Conservation (phyloP, 2,888 invertebrate genomes). For the Ormyrus labotus region DNA sequence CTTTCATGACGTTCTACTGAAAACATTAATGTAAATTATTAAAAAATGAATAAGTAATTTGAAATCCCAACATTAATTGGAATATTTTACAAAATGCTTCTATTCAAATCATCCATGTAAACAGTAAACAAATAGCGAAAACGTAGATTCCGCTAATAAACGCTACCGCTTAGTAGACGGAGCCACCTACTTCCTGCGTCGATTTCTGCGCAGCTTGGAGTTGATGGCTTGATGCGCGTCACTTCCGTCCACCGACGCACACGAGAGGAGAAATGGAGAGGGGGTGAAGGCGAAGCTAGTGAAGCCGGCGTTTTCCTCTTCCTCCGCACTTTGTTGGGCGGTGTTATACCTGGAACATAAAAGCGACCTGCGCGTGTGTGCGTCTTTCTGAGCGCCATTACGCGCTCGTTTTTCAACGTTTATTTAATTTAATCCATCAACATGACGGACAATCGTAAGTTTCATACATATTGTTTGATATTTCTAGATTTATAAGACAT, state of each 20-base stretch:
- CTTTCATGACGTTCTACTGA: no score
- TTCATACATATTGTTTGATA: background rate
- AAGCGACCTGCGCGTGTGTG: background rate
- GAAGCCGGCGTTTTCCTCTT: slow-evolving; percentile 28
- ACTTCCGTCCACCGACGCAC: slow-evolving; percentile 7
- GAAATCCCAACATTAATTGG: no score
- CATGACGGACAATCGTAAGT: slow-evolving; percentile 74
- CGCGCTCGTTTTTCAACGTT: background rate
- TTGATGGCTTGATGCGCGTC: background rate
- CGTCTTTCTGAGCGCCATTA: slow-evolving; percentile 13
- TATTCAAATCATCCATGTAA: no score
- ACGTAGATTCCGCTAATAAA: no score
- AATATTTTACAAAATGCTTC: no score
- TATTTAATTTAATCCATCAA: slow-evolving; percentile 42
- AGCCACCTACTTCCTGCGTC: no score
- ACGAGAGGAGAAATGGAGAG: background rate
- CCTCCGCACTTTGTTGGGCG: background rate
- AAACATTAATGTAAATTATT: no score
- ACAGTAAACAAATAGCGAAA: no score
- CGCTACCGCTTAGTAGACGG: no score
- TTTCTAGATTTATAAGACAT: no score
- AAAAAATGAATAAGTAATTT: no score
- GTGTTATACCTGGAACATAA: background rate
- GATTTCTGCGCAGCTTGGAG: background rate
- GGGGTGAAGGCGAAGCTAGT: background rate